A percentile compares a stretch with the other conserved stretches of the same genome.
Conservation (phyloP, 1,140 invertebrate genomes). For the Argopecten irradians region DNA sequence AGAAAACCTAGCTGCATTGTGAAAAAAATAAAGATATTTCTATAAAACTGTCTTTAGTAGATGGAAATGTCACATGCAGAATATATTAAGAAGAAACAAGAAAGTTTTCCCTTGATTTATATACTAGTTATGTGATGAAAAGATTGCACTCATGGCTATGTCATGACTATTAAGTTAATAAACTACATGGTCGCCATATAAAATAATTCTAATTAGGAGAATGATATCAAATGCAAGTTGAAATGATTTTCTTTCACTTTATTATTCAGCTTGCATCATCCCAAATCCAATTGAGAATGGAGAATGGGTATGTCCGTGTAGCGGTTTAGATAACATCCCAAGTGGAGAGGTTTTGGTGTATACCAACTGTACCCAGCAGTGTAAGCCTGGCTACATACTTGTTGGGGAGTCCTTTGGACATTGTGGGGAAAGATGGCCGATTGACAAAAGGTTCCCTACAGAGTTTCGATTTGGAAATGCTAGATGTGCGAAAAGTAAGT, state of each 20-base stretch:
- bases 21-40: too few species aligned
- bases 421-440: neutral
- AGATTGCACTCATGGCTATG: too few species aligned
- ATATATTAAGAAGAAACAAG: too few species aligned
- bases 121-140: too few species aligned
- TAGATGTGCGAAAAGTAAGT: neutral
- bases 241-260: neutral
- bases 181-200: too few species aligned
- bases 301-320: neutral
- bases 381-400: neutral
- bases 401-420: neutral
- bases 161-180: too few species aligned
- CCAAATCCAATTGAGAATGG: neutral
- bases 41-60: too few species aligned
- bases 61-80: too few species aligned
- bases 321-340: neutral
- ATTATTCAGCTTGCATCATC: neutral
- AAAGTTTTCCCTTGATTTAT: too few species aligned
- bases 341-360: neutral
- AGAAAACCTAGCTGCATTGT: too few species aligned
- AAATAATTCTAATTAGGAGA: too few species aligned
- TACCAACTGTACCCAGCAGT: conserved; percentile 1
- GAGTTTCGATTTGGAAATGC: neutral
- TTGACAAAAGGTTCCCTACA: neutral
- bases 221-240: neutral